These are phyloP conservation scores for Pelvicachromis taeniatus DNA, from an alignment of 2,113 vertebrate genomes.

Conservation along the genomic window DNA sequence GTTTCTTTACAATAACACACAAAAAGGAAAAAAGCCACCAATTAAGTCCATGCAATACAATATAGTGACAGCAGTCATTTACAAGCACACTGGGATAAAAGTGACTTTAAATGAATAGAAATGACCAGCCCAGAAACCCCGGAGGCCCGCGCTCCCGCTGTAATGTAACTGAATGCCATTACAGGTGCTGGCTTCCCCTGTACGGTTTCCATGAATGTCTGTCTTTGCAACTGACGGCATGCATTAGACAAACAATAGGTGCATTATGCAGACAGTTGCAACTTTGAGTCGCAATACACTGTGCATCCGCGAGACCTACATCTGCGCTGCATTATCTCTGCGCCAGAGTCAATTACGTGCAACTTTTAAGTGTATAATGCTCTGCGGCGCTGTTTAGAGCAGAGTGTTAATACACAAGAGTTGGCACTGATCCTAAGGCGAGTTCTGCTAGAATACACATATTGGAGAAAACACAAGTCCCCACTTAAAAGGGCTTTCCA, in stretches of 20 bases:
- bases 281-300: slow-evolving; percentile 34
- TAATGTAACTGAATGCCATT: neutral
- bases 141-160: neutral
- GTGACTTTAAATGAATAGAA: neutral
- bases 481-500: neutral
- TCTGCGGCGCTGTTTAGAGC: neutral
- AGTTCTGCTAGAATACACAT: neutral
- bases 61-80: neutral
- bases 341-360: slow-evolving; percentile 18
- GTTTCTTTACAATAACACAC: neutral
- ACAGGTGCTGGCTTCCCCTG: slow-evolving; percentile 7
- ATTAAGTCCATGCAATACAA: neutral
- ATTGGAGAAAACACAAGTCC: neutral
- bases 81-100: neutral
- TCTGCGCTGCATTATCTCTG: slow-evolving; percentile 31
- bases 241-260: slow-evolving; percentile 24
- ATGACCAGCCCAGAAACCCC: neutral
- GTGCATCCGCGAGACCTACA: neutral
- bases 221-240: neutral
- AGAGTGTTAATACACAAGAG: slow-evolving; percentile 19
- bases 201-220: slow-evolving; percentile 16
- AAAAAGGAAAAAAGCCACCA: neutral
- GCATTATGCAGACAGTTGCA: slow-evolving; percentile 1
- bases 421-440: neutral
- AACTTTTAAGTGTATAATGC: slow-evolving; percentile 13